phyloP scores from a whole-genome alignment of 1,140 invertebrate species.

The Drosophila gunungcola region DNA sequence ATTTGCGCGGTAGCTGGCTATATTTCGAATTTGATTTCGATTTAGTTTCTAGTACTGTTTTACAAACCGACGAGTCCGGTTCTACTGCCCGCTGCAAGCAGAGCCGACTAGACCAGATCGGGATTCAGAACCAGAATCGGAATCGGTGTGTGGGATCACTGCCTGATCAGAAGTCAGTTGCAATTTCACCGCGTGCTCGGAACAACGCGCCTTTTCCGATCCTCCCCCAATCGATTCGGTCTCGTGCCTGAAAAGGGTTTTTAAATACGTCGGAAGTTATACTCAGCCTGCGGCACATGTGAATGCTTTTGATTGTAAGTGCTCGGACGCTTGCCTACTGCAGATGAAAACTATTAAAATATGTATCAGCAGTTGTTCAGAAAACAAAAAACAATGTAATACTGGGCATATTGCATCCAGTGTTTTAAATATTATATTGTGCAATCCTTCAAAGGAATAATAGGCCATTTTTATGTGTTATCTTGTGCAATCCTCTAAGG shows the following conservation, averaged over 20 bases:
- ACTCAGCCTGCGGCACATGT: conserved; percentile 26
- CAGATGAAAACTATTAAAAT: conserved; percentile 15
- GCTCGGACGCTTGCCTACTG: conserved; percentile 7
- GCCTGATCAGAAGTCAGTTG: conserved; percentile 26
- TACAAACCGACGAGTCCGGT: conserved; percentile 73
- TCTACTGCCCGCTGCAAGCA: conserved; percentile 53
- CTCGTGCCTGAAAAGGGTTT: conserved; percentile 28
- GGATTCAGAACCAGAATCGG: conserved; percentile 17
- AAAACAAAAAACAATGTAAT: neutral
- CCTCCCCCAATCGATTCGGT: conserved; percentile 11
- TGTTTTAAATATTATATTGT: neutral
- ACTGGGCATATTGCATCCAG: too few species aligned
- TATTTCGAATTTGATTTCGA: conserved; percentile 81
- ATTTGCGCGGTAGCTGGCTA: conserved; percentile 72
- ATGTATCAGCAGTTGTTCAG: neutral
- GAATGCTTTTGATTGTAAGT: conserved; percentile 47
- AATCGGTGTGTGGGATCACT: conserved; percentile 22
- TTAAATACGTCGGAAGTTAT: conserved; percentile 18
- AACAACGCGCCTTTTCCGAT: conserved; percentile 20
- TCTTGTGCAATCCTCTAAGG: conserved; percentile 3
- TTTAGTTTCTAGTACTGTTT: conserved; percentile 82
- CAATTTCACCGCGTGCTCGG: conserved; percentile 30
- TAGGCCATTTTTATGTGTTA: too few species aligned
- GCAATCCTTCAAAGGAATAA: neutral
- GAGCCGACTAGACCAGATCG: conserved; percentile 43